Percentiles rank a stretch among this genome's conserved stretches.
Conservation (phyloP, 1,140 invertebrate genomes). For the Lucilia cuprina region DNA sequence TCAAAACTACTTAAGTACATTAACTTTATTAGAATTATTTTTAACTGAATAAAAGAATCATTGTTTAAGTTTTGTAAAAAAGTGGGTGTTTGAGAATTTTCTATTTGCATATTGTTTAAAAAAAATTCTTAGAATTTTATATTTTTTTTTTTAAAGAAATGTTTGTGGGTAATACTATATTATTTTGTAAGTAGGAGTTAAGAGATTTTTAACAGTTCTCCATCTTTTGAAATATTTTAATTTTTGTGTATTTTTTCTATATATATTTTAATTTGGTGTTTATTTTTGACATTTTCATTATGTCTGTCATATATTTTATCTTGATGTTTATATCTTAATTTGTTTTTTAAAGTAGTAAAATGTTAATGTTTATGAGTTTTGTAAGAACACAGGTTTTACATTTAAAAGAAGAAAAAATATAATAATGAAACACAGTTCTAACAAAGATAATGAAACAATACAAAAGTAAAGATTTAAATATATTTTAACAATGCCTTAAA, state of each 20-base stretch:
- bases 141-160: no score
- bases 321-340: neutral
- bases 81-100: neutral
- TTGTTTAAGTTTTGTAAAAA: neutral
- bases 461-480: no score
- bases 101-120: neutral
- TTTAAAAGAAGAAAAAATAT: neutral
- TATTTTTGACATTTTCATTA: neutral
- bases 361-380: neutral
- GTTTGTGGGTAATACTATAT: neutral
- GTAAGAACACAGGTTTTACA: neutral
- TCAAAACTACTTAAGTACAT: neutral
- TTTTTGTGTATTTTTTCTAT: neutral
- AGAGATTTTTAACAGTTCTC: no score
- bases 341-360: neutral
- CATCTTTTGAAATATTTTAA: neutral
- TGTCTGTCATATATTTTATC: neutral
- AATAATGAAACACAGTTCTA: neutral
- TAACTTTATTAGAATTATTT: neutral
- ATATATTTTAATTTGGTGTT: neutral
- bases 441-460: neutral
- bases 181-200: neutral
- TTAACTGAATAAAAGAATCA: neutral
- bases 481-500: neutral
- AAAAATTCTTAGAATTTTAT: no score